Evolutionary conservation across 1,140 invertebrate species (phyloP).

Genomic region (Diabrotica undecimpunctata): DNA sequence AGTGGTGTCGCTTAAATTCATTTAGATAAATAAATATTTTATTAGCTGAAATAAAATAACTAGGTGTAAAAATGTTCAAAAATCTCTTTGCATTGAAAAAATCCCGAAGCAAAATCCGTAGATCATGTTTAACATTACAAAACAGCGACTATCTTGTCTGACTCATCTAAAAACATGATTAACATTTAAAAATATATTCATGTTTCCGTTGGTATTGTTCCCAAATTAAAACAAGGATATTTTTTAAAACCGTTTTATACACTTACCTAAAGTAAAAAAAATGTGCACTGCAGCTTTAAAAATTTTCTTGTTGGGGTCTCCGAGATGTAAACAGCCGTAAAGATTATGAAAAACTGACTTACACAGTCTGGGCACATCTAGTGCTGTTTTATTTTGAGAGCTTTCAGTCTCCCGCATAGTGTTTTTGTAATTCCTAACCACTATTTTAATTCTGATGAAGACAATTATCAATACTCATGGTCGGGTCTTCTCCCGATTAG

Average conservation of each 20-base stretch:
- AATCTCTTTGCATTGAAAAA: no score
- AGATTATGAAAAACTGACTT: slow-evolving; percentile 39
- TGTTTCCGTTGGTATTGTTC: not conserved
- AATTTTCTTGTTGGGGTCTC: not conserved
- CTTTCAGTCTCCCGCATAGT: slow-evolving; percentile 44
- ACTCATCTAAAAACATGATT: slow-evolving; percentile 31
- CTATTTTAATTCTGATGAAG: slow-evolving; percentile 14
- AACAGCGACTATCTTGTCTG: slow-evolving; percentile 15
- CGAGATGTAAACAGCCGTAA: slow-evolving; percentile 36
- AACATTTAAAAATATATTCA: not conserved
- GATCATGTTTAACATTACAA: not conserved
- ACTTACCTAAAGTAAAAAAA: not conserved
- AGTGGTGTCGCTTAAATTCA: not conserved
- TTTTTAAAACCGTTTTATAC: not conserved
- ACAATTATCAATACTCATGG: not conserved
- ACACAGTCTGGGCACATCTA: slow-evolving; percentile 45
- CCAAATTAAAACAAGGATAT: not conserved
- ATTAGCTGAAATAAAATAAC: not conserved
- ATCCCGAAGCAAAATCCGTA: not conserved
- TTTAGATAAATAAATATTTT: not conserved
- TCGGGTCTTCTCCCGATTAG: not conserved
- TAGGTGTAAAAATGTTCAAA: no score
- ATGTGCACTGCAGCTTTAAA: not conserved
- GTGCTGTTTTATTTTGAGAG: slow-evolving; percentile 49
- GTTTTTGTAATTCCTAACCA: slow-evolving; percentile 38